Evolutionary conservation across 2,113 vertebrate species (phyloP), one percentile per base, ranked within the genome.

Genomic region (Atherinomorus stipes): DNA sequence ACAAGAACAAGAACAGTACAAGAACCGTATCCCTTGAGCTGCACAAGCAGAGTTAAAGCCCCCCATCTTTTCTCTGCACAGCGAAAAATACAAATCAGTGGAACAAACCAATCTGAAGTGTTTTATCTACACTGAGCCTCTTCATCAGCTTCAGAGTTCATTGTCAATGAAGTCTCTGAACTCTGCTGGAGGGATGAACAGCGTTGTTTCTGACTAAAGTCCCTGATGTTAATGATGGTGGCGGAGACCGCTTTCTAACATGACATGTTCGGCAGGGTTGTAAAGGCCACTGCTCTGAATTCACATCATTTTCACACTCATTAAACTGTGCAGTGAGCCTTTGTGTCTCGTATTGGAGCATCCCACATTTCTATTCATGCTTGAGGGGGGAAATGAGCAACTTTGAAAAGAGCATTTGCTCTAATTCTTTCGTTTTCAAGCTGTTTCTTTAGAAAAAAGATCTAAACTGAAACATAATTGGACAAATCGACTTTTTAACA

Each of bases 241-340:
- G 42, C n/a, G 23, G 51, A 31, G 51, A 26, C 18, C n/a, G 9
- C 51, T 44, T 25, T 67, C 64, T 45, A 56, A 18, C 53, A 54
- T 4, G 25, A 67, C 53, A 3, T 10, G 38, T 52, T 67, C 19
- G 21, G 50, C 26, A 44, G 38, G 64, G 54, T 22, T 45, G 51
- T 11, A 22, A 44, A 67, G 38, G 25, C 38, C 4, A 28, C 42
- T 13, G 4, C 16, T 40, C 38, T 40, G 37, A 67, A 54, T 31
- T 67, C 51, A 22, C 51, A 31, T 31, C 1, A 56, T 67, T 56
- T 56, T 31, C 51, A 44, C 53, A 45, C 51, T 67, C 25, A 67
- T 67, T 67, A 67, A 67, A 54, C 37, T 54, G 64, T 67, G 44
- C 38, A 67, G 50, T 54, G 8, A 56, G 38, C 23, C 51, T 44